These are phyloP conservation scores for Tetrax tetrax DNA, from an alignment of 2,113 vertebrate genomes.

Conservation along the genomic window DNA sequence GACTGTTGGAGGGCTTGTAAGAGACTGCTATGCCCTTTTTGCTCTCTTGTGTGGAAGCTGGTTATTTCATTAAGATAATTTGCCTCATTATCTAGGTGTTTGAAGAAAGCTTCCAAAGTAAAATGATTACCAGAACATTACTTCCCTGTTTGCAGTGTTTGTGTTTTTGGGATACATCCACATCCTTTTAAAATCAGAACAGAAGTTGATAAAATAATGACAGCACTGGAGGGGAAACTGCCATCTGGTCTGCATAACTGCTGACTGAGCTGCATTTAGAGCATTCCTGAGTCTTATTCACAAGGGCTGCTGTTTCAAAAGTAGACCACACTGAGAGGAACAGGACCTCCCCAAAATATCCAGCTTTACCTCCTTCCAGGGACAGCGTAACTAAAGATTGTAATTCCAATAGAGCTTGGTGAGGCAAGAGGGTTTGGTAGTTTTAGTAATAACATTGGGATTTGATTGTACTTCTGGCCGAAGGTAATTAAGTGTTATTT, in stretches of 20 bases:
- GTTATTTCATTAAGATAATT: not conserved
- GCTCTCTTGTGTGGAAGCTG: not conserved
- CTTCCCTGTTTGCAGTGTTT: not conserved
- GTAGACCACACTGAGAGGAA: not conserved
- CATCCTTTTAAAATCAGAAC: not conserved
- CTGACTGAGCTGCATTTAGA: not conserved
- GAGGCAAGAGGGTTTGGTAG: not conserved
- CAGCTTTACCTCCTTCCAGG: not conserved
- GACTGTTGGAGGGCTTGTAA: not conserved
- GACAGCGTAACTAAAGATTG: not conserved
- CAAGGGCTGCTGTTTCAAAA: not conserved
- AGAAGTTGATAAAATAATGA: conserved; percentile 52
- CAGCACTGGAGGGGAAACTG: not conserved
- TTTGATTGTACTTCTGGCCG: not conserved
- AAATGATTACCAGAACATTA: not conserved
- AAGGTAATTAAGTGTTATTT: conserved; percentile 34
- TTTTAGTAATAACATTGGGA: conserved; percentile 1
- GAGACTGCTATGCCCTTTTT: not conserved
- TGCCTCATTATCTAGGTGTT: not conserved
- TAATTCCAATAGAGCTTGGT: not conserved
- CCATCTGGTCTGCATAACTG: conserved; percentile 48
- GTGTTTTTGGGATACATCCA: not conserved
- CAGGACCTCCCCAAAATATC: not conserved
- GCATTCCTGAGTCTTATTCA: not conserved
- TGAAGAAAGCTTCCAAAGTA: not conserved